These are phyloP conservation scores for Druon quercuslanigerum DNA, from an alignment of 1,140 invertebrate genomes.

Conservation along the genomic window DNA sequence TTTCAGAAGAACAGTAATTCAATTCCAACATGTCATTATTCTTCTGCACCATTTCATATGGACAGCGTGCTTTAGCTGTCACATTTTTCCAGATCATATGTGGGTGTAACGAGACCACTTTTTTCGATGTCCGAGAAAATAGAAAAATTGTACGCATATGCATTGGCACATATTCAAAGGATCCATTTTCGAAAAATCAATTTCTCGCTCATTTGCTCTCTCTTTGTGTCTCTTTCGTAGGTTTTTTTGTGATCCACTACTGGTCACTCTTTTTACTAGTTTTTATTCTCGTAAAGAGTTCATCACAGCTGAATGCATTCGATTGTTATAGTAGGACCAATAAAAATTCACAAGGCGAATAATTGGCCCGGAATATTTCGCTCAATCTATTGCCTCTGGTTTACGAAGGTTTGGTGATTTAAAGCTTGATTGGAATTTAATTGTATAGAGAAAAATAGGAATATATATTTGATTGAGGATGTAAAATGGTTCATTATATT, in stretches of 20 bases:
- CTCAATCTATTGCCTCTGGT: background rate
- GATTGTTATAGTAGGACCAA: background rate
- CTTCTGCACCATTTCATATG: background rate
- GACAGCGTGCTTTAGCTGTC: background rate
- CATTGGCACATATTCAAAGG: slow-evolving; percentile 54
- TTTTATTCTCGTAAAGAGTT: background rate
- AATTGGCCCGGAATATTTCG: slow-evolving; percentile 2
- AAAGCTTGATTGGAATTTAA: background rate
- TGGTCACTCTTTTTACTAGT: slow-evolving; percentile 4
- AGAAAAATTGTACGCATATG: slow-evolving; percentile 37
- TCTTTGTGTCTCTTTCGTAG: background rate
- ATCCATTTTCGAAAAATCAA: slow-evolving; percentile 54
- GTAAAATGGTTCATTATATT: too few species aligned
- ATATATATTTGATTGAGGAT: too few species aligned
- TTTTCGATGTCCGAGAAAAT: background rate
- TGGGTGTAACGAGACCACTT: slow-evolving; percentile 17
- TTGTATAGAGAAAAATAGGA: background rate
- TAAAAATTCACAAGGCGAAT: background rate
- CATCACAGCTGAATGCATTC: slow-evolving; percentile 1
- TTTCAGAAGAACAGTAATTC: background rate
- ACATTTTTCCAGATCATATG: background rate
- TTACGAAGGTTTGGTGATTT: background rate
- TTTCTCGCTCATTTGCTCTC: slow-evolving; percentile 30
- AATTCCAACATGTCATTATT: background rate
- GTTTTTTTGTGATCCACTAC: background rate